phyloP scores from a whole-genome alignment of 2,888 invertebrate species.

The Esperia sulphurella region DNA sequence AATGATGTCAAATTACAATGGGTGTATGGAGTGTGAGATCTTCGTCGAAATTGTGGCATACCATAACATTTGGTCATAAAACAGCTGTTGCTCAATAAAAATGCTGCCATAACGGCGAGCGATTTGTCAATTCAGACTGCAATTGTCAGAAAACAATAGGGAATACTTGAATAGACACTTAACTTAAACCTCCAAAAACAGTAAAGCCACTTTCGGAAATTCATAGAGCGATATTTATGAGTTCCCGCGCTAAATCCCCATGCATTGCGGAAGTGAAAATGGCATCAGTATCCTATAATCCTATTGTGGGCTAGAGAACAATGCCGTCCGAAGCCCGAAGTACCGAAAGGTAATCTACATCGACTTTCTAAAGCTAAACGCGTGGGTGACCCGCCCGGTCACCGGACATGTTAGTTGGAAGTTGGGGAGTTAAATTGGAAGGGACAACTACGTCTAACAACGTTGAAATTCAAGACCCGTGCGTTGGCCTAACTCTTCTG shows the following conservation, averaged over 20 bases:
- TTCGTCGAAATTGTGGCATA: too few relatives aligned
- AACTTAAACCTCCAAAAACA: not conserved
- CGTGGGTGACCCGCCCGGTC: conserved; percentile 36
- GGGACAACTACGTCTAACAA: conserved; percentile 4
- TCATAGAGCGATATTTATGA: not conserved
- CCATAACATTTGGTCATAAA: too few relatives aligned
- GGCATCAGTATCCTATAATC: conserved; percentile 38
- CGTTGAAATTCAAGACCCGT: not conserved
- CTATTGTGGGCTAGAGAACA: conserved; percentile 47
- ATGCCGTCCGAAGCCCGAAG: conserved; percentile 20
- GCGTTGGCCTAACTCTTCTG: not conserved
- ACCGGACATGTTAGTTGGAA: conserved; percentile 14
- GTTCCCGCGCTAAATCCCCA: conserved; percentile 6
- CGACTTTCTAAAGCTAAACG: conserved; percentile 31
- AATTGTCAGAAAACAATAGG: not conserved
- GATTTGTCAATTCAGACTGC: too few relatives aligned
- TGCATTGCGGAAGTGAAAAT: conserved; percentile 37
- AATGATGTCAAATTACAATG: too few relatives aligned
- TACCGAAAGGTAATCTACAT: conserved; percentile 26
- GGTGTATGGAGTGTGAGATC: too few relatives aligned
- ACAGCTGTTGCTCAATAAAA: too few relatives aligned
- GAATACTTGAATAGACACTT: not conserved
- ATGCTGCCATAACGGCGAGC: too few relatives aligned
- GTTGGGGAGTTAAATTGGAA: conserved; percentile 5
- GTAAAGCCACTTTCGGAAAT: not conserved